A percentile compares a stretch with the other conserved stretches of the same genome.
Conservation (phyloP, 2,113 vertebrate species). For the Aepyceros melampus region DNA sequence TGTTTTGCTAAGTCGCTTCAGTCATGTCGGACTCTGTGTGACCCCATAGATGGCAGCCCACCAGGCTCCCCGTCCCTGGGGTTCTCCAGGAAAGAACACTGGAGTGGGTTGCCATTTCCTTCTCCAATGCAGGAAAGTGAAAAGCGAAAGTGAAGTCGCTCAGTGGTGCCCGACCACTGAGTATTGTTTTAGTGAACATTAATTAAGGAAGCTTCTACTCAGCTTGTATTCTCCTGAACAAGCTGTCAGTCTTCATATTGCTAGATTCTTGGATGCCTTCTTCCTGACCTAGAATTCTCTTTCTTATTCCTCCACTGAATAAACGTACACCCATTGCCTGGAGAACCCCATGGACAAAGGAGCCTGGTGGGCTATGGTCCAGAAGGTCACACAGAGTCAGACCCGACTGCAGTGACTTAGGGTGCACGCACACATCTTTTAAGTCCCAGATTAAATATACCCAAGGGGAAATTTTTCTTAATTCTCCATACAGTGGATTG, state of each 20-base stretch:
- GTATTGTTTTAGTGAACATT: not conserved
- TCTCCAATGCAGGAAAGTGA: no score
- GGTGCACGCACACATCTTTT: rapidly evolving
- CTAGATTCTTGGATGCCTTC: not conserved
- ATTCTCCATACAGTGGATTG: not conserved
- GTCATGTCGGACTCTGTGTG: no score
- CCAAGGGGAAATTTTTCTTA: not conserved
- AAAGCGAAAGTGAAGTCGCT: no score
- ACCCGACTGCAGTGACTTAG: not conserved
- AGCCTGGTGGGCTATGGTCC: not conserved
- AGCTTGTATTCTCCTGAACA: not conserved
- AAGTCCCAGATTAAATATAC: not conserved
- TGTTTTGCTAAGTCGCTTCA: no score
- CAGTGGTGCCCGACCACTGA: no score
- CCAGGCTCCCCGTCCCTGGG: no score
- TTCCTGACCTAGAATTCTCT: not conserved
- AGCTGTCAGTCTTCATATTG: not conserved
- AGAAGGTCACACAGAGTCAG: not conserved
- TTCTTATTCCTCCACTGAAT: not conserved
- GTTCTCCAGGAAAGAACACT: no score
- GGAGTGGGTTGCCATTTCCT: no score
- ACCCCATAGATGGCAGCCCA: rapidly evolving
- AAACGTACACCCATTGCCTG: not conserved
- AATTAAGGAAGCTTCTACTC: not conserved
- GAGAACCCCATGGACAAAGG: not conserved